Evolutionary conservation across 2,797 vertebrate genomes (phyloP), one percentile per base, ranked within the genome.

Genomic region (Lacerta agilis): DNA sequence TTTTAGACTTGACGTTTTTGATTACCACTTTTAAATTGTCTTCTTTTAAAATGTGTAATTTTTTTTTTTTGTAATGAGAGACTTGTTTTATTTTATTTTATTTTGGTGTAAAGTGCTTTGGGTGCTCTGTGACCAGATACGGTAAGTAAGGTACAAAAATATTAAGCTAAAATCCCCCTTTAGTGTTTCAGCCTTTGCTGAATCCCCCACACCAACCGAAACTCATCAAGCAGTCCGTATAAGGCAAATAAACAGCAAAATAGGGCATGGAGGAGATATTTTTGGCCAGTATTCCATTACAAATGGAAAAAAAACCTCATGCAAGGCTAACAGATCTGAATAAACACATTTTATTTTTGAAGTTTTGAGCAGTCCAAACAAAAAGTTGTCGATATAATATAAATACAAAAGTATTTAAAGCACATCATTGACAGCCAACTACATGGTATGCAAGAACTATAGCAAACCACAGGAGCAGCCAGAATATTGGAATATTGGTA

Each of bases 351-450:
- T 96, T 97, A 97, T 96, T 96, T 93, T 91, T 90, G 80, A 95
- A 94, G 78, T 95, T 95, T 92, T 95, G 95, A 94, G 96, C 92
- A 95, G 93, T 94, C 90, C 93, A 96, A 96, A 96, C 92, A 94
- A 93, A 91, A 94, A 91, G 79, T 92, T 91, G 91, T 88, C 94
- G 90, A 92, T 92, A 87, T 91, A 94, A 94, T 92, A 97, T 95
- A 97, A 96, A 97, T 95, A 97, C 92, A 95, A 94, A 89, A 95
- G 61, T 91, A 96, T 95, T 88, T 83, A 88, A 96, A 91, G 96
- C 95, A 96, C 92, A 92, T 82, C 93, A 92, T 95, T 96, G 96
- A 96, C 92, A 97, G 95, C 91, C 92, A 95, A 86, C 85, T 95
- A 96, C 91, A 95, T 61, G 81, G 82, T 93, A 96, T 82, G 90